phyloP scores from a whole-genome alignment of 2,797 vertebrate genomes.

The Liparis tanakae region DNA sequence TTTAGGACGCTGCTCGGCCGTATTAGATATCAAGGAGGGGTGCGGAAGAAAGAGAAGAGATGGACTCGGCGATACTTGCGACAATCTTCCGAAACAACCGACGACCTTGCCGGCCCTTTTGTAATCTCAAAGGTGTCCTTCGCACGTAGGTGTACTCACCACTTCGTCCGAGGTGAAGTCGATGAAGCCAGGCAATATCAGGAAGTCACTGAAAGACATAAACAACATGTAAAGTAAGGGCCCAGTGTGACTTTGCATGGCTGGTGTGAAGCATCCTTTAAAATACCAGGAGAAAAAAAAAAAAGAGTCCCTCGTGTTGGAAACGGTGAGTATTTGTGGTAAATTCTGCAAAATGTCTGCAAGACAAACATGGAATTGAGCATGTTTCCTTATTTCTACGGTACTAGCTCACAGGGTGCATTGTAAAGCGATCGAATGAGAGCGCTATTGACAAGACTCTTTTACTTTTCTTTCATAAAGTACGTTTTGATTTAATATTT shows the following conservation, averaged over 20 bases:
- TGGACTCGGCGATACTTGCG: neutral
- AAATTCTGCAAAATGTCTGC: neutral
- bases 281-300: neutral
- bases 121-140: neutral
- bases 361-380: neutral
- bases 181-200: slow-evolving; percentile 96
- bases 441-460: neutral
- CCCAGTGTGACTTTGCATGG: neutral
- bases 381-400: neutral
- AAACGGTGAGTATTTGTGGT: neutral
- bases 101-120: neutral
- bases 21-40: neutral
- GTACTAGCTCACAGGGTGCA: neutral
- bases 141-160: slow-evolving; percentile 81
- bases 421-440: neutral
- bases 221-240: slow-evolving; percentile 34
- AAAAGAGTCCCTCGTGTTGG: neutral
- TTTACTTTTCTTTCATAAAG: neutral
- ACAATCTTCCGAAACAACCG: neutral
- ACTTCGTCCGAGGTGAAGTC: slow-evolving; percentile 96
- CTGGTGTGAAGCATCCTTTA: neutral
- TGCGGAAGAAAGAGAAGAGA: neutral
- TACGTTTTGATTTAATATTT: neutral
- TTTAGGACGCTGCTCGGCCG: neutral
- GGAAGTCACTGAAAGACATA: slow-evolving; percentile 89